Evolutionary conservation across 2,888 invertebrate genomes (phyloP).

Genomic region (Pandemis cinnamomeana): DNA sequence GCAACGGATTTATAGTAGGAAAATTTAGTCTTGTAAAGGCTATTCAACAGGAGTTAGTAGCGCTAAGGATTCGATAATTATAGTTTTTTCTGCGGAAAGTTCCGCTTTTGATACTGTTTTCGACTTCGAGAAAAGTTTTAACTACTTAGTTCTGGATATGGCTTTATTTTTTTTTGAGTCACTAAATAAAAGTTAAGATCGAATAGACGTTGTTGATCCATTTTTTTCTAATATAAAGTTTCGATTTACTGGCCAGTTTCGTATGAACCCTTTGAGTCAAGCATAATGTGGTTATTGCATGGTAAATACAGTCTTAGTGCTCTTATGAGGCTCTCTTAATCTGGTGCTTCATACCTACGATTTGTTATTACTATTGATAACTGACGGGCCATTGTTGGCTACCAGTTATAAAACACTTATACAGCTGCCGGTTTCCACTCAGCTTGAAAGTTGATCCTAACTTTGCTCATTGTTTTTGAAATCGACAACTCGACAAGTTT

Average conservation of each 20-base stretch:
- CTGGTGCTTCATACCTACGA: constrained; percentile 62
- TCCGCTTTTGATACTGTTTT: background rate
- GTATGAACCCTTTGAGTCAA: constrained; percentile 50
- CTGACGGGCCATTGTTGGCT: constrained; percentile 71
- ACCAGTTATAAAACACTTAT: constrained; percentile 60
- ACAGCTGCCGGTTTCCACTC: constrained; percentile 50
- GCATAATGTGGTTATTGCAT: constrained; percentile 21
- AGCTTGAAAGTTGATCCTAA: constrained; percentile 50
- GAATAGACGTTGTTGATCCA: constrained; percentile 55
- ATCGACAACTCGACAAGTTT: constrained; percentile 41
- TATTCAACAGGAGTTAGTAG: background rate
- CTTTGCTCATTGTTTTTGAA: constrained; percentile 41
- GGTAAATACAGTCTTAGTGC: constrained; percentile 10
- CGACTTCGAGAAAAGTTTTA: background rate
- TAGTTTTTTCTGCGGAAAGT: background rate
- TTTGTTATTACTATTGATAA: constrained; percentile 72
- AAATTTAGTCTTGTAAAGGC: constrained; percentile 7
- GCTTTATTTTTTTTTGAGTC: constrained; percentile 1
- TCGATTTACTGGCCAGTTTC: constrained; percentile 54
- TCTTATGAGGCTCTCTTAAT: constrained; percentile 38
- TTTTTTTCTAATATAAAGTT: constrained; percentile 66
- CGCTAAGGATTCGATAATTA: background rate
- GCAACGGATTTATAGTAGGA: constrained; percentile 27
- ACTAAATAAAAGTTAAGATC: constrained; percentile 65
- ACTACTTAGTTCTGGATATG: background rate